Base-by-base conservation (phyloP, 2,797 vertebrate genomes). In the Pangasius djambal region DNA sequence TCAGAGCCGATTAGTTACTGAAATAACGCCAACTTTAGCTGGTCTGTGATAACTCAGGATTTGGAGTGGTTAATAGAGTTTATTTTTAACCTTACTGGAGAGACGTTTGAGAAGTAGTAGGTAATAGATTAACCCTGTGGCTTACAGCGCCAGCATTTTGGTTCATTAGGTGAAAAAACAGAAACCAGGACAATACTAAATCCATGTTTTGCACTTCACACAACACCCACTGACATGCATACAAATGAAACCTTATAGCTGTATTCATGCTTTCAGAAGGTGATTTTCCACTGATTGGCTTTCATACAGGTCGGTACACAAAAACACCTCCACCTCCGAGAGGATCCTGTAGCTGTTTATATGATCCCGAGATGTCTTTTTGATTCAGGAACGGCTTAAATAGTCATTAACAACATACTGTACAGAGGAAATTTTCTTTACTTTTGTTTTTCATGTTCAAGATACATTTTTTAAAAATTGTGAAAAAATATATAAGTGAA, bases 211-310 rank as follows among this genome's bases (percentile, higher is more conserved):
- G 5, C 22, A 61, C 79, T 82, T 59, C 22, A 50, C 40, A n/a
- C 61, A 67, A 31, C 63, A 83, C 25, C 12, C 37, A 50, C 40
- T 13, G 16, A n/a, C 4, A 67, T 69, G 44, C 40, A 52, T 52
- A 34, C 44, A 50, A 69, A 50, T 50, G 44, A 84, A 84, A 84
- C 83, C 63, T 84, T 69, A 84, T 52, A 52, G 48, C 65, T 25
- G 83, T 85, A 52, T 70, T 84, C 82, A 55, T 22, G 44, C 44
- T 31, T 67, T 10, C 40, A n/a, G 40, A 50, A 16, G 37, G 40
- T 2, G n/a, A 84, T 59, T 81, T 84, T 63, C 83, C 83, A 84
- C 61, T 50, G 81, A 48, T 9, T 63, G 81, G 34, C 81, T 83
- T 83, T 83, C 81, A 28, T 63, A 83, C 82, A 65, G 37, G 34